Evolutionary conservation across 1,140 invertebrate species (phyloP).

Genomic region (Sitophilus oryzae): DNA sequence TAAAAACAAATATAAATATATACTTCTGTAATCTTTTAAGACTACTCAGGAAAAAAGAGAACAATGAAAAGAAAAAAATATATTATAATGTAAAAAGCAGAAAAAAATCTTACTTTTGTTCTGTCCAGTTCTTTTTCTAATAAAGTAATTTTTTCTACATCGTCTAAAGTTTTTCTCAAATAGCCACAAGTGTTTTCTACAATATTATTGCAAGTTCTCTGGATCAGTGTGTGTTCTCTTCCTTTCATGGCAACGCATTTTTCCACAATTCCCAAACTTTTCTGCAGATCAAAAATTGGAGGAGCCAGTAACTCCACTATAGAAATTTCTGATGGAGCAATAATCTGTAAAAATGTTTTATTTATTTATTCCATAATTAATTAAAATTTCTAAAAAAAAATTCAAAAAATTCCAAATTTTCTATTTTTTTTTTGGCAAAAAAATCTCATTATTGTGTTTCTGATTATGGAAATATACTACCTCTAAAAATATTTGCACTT

Average conservation of each 20-base stretch:
- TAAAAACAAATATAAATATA: too few relatives aligned
- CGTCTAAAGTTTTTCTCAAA: constrained; percentile 47
- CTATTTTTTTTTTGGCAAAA: too few relatives aligned
- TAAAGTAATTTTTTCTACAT: constrained; percentile 45
- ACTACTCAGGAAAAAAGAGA: too few relatives aligned
- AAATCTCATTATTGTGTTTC: too few relatives aligned
- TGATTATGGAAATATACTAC: too few relatives aligned
- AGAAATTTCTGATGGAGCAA: constrained; percentile 41
- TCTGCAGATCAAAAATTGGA: constrained; percentile 55
- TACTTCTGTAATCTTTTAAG: too few relatives aligned
- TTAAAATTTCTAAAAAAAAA: too few relatives aligned
- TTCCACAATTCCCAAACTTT: constrained; percentile 57
- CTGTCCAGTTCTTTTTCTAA: constrained; percentile 46
- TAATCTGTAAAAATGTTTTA: not conserved
- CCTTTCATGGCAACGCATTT: constrained; percentile 62
- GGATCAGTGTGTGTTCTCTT: constrained; percentile 56
- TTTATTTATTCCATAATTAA: too few relatives aligned
- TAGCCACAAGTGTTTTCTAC: constrained; percentile 52
- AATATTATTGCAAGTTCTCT: constrained; percentile 57
- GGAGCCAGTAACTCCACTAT: constrained; percentile 53
- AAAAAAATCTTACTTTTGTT: constrained; percentile 34
- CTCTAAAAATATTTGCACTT: too few relatives aligned
- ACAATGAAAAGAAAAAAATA: not conserved
- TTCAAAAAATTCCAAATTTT: too few relatives aligned
- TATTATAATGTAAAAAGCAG: constrained; percentile 14